Percentiles rank a stretch among this genome's conserved stretches.
Evolutionary conservation across 2,888 invertebrate genomes (phyloP).

Genomic region (Elysia crispata): DNA sequence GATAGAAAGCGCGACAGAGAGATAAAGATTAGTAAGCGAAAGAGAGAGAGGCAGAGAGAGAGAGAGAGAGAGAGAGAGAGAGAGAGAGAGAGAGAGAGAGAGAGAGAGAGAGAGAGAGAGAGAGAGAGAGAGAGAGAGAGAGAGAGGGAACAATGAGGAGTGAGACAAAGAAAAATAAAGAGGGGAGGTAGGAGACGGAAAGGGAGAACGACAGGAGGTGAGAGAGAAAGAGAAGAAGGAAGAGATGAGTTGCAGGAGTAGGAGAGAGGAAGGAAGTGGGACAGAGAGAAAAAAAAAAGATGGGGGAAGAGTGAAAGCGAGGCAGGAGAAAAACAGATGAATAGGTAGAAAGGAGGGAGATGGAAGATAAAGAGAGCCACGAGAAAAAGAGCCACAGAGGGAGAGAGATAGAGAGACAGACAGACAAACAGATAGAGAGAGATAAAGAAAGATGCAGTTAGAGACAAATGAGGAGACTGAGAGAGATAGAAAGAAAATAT

Average conservation of each 20-base stretch:
- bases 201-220: background rate
- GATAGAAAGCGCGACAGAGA: slow-evolving; percentile 1
- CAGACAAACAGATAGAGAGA: slow-evolving; percentile 27
- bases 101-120: slow-evolving; percentile 25
- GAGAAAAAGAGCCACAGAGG: background rate
- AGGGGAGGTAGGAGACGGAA: background rate
- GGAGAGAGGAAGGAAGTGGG: slow-evolving; percentile 5
- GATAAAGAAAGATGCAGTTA: slow-evolving; percentile 13
- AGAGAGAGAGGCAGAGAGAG: background rate
- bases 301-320: background rate
- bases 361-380: too few relatives aligned
- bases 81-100: slow-evolving; percentile 35
- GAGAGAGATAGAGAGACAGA: slow-evolving; percentile 29
- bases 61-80: slow-evolving; percentile 32
- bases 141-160: too few relatives aligned
- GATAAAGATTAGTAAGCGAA: slow-evolving; percentile 10
- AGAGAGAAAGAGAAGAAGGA: slow-evolving; percentile 23
- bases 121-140: slow-evolving; percentile 1
- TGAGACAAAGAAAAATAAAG: too few relatives aligned
- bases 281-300: slow-evolving; percentile 17
- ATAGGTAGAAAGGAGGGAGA: background rate
- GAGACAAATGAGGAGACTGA: background rate
- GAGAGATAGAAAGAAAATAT: background rate
- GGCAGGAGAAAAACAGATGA: slow-evolving; percentile 17
- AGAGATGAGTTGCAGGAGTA: slow-evolving; percentile 3